Evolutionary conservation across 2,888 invertebrate species (phyloP).

Genomic region (Drosophila meridiana): DNA sequence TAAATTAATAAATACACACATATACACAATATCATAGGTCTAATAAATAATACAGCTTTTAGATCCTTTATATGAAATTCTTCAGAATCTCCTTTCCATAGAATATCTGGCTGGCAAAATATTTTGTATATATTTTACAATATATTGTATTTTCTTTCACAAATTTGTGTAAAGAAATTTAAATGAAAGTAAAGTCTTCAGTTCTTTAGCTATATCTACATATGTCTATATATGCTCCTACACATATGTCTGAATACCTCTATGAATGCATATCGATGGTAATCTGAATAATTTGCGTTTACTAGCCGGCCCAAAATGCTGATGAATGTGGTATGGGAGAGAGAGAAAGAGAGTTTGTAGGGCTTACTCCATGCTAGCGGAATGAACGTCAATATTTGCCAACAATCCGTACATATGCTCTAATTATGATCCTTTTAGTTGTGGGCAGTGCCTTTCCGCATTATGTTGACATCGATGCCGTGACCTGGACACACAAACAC

Average conservation of each 20-base stretch:
- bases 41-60: too few species aligned
- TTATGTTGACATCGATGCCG: constrained; percentile 65
- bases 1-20: too few species aligned
- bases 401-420: constrained; percentile 82
- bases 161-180: too few species aligned
- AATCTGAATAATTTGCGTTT: constrained; percentile 77
- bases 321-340: constrained; percentile 21
- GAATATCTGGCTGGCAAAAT: too few species aligned
- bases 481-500: constrained; percentile 45
- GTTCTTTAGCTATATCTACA: too few species aligned
- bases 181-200: too few species aligned
- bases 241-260: constrained; percentile 45
- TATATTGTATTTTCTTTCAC: too few species aligned
- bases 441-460: constrained; percentile 64
- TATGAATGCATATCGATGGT: constrained; percentile 67
- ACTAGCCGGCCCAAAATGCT: constrained; percentile 31
- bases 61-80: too few species aligned
- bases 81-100: too few species aligned
- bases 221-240: not conserved
- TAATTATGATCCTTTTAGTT: constrained; percentile 79
- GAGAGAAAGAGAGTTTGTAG: not conserved
- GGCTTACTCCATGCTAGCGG: constrained; percentile 6
- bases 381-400: constrained; percentile 70
- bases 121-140: too few species aligned
- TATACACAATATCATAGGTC: too few species aligned